phyloP scores from a whole-genome alignment of 1,140 invertebrate genomes.

The Bicyclus anynana region DNA sequence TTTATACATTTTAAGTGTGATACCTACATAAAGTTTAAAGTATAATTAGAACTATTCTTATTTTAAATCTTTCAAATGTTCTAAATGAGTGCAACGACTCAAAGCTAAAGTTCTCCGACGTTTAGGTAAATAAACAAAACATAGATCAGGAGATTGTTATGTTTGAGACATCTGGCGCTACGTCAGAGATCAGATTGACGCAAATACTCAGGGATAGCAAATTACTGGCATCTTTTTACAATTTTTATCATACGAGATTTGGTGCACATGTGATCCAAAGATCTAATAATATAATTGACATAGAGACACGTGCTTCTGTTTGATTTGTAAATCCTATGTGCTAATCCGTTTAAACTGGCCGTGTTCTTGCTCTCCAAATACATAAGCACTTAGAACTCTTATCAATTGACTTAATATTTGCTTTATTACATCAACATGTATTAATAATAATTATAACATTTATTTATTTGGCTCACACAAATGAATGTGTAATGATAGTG shows the following conservation, averaged over 20 bases:
- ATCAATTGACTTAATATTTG: background rate
- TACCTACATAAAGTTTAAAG: no score
- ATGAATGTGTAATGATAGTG: no score
- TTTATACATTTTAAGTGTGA: no score
- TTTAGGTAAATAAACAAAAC: slow-evolving; percentile 46
- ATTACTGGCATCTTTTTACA: background rate
- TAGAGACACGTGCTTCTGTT: background rate
- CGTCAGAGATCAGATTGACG: slow-evolving; percentile 34
- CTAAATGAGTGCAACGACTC: slow-evolving; percentile 21
- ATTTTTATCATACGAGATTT: background rate
- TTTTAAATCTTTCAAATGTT: background rate
- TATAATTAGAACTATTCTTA: no score
- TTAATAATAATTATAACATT: background rate
- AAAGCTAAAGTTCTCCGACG: slow-evolving; percentile 40
- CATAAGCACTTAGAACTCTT: background rate
- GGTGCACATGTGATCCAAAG: background rate
- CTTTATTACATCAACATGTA: background rate
- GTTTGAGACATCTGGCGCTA: slow-evolving; percentile 49
- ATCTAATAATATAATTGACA: background rate
- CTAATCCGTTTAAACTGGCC: background rate
- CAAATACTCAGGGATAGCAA: slow-evolving; percentile 7
- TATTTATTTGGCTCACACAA: no score
- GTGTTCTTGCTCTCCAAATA: background rate
- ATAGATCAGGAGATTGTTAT: slow-evolving; percentile 39
- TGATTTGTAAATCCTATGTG: background rate